These are phyloP conservation scores for Microtus pennsylvanicus DNA, from an alignment of 2,113 vertebrate species.

Conservation along the genomic window DNA sequence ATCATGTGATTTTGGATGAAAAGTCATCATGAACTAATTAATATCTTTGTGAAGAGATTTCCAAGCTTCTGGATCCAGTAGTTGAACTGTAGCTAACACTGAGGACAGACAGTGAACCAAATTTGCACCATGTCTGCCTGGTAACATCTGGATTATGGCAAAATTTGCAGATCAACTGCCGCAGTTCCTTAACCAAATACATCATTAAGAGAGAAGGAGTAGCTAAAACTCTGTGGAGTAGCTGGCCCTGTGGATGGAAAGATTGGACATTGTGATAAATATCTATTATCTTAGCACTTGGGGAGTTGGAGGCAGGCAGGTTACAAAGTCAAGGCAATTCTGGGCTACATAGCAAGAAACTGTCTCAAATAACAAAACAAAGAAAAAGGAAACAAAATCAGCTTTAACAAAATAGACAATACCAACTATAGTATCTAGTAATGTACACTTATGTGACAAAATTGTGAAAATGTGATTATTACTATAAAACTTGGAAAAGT, in stretches of 20 bases:
- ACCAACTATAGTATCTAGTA: background rate
- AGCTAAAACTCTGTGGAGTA: background rate
- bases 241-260: background rate
- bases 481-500: background rate
- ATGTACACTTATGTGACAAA: background rate
- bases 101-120: background rate
- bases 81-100: background rate
- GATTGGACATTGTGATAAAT: background rate
- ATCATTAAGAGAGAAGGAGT: background rate
- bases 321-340: background rate
- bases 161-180: background rate
- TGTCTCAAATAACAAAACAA: background rate
- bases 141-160: background rate
- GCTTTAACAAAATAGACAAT: background rate
- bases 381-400: background rate
- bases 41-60: background rate
- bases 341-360: background rate
- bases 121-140: background rate
- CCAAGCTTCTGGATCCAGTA: background rate
- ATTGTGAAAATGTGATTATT: background rate
- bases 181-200: background rate
- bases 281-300: background rate
- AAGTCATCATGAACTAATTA: background rate
- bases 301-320: background rate
- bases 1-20: slow-evolving; percentile 19